Conservation (phyloP, 2,888 invertebrate genomes). For the Galerucella calmariensis region DNA sequence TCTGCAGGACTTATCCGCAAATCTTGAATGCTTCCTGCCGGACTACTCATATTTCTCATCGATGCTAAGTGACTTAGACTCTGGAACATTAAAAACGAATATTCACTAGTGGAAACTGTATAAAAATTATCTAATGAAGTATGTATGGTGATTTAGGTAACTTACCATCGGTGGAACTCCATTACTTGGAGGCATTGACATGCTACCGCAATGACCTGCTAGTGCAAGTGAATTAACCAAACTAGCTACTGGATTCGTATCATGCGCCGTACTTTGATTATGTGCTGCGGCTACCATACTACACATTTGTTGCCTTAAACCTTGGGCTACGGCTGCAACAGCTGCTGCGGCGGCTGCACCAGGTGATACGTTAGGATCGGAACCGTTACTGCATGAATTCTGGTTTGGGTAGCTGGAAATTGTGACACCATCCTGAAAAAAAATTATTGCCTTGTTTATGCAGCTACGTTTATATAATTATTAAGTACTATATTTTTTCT, state of each 20-base stretch:
- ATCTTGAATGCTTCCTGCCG: conserved; percentile 65
- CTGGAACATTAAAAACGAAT: conserved; percentile 4
- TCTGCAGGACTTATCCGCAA: conserved; percentile 66
- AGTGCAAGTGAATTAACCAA: conserved; percentile 63
- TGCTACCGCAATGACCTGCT: conserved; percentile 61
- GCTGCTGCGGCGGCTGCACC: conserved; percentile 84
- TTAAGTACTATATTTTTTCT: not conserved
- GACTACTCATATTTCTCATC: conserved; percentile 64
- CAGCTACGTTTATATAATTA: no score
- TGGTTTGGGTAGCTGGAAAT: conserved; percentile 71
- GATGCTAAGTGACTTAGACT: conserved; percentile 62
- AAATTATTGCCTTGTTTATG: not conserved
- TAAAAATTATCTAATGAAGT: not conserved
- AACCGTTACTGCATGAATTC: conserved; percentile 69
- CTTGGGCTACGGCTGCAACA: conserved; percentile 87
- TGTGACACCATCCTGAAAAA: conserved; percentile 72
- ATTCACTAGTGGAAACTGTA: not conserved
- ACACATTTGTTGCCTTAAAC: conserved; percentile 87
- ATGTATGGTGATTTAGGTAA: not conserved
- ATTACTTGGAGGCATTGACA: conserved; percentile 60
- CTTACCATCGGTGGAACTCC: conserved; percentile 59
- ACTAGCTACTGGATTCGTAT: conserved; percentile 63
- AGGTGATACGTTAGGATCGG: conserved; percentile 72
- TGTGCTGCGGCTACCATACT: conserved; percentile 80
- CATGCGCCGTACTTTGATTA: conserved; percentile 67